Percentiles rank a stretch among this genome's conserved stretches.
Conservation (phyloP, 2,888 invertebrate genomes). For the Tachina lurida region DNA sequence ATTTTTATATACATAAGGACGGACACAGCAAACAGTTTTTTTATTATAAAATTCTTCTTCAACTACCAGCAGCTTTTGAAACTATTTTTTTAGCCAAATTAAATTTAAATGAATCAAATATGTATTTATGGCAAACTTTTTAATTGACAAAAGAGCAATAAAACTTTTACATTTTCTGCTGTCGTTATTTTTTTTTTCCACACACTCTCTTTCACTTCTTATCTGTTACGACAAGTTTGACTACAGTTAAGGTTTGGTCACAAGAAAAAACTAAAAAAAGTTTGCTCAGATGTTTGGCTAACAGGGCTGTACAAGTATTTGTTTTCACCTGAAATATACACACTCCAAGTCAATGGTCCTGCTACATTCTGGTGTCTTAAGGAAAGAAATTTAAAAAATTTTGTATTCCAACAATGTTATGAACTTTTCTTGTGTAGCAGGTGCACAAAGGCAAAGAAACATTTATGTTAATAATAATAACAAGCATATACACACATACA, state of each 20-base stretch:
- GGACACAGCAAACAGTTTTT: no score
- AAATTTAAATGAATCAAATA: constrained; percentile 10
- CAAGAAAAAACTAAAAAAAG: background rate
- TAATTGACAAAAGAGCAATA: constrained; percentile 26
- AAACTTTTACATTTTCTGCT: constrained; percentile 8
- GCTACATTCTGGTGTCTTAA: background rate
- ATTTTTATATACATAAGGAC: no score
- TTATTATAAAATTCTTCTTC: background rate
- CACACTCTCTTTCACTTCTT: background rate
- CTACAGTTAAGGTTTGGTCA: constrained; percentile 21
- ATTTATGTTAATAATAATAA: constrained; percentile 35
- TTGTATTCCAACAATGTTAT: constrained; percentile 40
- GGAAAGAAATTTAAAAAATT: background rate
- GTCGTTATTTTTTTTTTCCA: background rate
- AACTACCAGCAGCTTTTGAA: background rate
- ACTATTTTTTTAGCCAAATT: constrained; percentile 1
- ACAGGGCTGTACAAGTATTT: background rate
- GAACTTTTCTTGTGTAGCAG: constrained; percentile 34
- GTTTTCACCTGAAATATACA: background rate
- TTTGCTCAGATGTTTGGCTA: constrained; percentile 10
- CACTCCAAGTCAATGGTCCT: background rate
- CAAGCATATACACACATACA: constrained; percentile 4
- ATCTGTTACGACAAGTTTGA: background rate
- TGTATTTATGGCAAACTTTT: background rate
- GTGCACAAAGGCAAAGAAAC: constrained; percentile 38